Base-by-base conservation (phyloP, 2,797 vertebrate genomes). In the Brachymystax lenok region DNA sequence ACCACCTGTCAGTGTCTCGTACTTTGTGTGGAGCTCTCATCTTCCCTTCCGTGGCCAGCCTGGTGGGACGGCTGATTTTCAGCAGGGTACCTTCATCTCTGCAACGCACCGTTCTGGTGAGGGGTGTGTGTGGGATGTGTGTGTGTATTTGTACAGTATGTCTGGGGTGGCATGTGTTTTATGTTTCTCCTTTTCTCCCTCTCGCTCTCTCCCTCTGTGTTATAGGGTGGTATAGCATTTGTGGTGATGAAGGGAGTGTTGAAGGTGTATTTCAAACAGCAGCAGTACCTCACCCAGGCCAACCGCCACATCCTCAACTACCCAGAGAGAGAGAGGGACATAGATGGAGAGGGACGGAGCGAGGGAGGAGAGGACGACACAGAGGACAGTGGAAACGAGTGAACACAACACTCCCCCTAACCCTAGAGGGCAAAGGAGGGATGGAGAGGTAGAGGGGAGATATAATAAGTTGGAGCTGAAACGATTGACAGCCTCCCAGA, bases 181-280 rank as follows among this genome's bases (percentile, higher is more conserved):
- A 12, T 63, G 7, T 50, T 10, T 33, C 5, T 51, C 21, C 40
- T 12, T 74, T 40, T 28, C 27, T 56, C 16, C 12, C 27, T 17
- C 17, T 28, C 13, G 13, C 63, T 30, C 27, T 64, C 1, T 82
- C 30, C 67, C 12, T 24, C 27, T 50, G 19, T 64, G 61, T 68
- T 63, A 2, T 86, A 95, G 95, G 94, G 95, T 0, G 95, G 94
- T 73, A 90, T 95, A 3, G 89, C 91, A 0, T 95, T 95, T 0
- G 90, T 95, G 51, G 52, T 94, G 79, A 90, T 95, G n/a, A 95
- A 95, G 33, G 95, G 95, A 13, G 87, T 88, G 0, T 21, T 95
- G 69, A 95, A 95, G 83, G 92, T 95, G 24, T 95, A 95, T 73
- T 95, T 94, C 86, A 94, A 92, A 76, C 94, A 95, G 81, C 94